Evolutionary conservation across 2,888 invertebrate genomes (phyloP).

Genomic region (Harpalus rubripes): DNA sequence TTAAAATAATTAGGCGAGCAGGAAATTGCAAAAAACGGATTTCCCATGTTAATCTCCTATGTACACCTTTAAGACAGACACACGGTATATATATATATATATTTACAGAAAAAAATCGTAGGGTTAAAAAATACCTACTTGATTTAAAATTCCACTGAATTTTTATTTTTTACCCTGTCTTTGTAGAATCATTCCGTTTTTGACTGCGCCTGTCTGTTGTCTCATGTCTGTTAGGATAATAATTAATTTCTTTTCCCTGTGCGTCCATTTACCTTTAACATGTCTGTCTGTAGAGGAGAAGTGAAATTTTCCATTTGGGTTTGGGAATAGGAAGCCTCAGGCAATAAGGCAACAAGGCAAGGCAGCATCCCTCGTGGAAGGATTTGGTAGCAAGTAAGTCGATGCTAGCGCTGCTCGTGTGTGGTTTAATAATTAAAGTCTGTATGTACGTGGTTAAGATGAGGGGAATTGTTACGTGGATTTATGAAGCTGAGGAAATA

Average conservation of each 20-base stretch:
- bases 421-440: constrained; percentile 43
- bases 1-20: too few species aligned
- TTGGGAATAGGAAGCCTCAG: background rate
- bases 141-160: too few species aligned
- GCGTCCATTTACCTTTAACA: constrained; percentile 40
- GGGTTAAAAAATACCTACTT: too few species aligned
- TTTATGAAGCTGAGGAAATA: constrained; percentile 6
- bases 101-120: too few species aligned
- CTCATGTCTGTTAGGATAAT: constrained; percentile 10
- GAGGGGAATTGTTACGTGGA: constrained; percentile 18
- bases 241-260: constrained; percentile 61
- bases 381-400: background rate
- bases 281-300: constrained; percentile 1
- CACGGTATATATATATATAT: too few species aligned
- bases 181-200: constrained; percentile 23
- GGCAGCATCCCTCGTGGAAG: background rate
- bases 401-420: constrained; percentile 23
- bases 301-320: constrained; percentile 53
- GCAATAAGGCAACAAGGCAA: too few species aligned
- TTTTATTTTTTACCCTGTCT: too few species aligned
- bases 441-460: constrained; percentile 37
- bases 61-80: too few species aligned
- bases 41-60: too few species aligned
- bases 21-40: too few species aligned
- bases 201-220: constrained; percentile 29